Evolutionary conservation across 2,888 invertebrate genomes (phyloP).

Genomic region (Cantharis nigra): DNA sequence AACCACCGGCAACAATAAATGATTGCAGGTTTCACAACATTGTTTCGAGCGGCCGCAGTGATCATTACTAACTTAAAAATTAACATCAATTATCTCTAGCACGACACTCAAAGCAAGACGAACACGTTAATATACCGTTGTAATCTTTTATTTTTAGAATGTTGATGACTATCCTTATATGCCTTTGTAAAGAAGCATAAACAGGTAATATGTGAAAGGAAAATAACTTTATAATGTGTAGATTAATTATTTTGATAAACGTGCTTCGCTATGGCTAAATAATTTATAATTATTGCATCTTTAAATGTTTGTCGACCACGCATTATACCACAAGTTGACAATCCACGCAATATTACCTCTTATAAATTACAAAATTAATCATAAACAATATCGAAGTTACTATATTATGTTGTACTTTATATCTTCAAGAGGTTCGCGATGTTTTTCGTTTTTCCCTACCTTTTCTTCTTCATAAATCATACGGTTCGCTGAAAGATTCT

Average conservation of each 20-base stretch:
- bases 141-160: background rate
- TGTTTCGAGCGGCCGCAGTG: background rate
- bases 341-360: background rate
- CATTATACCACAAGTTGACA: background rate
- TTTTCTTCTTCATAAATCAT: background rate
- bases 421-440: background rate
- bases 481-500: too few relatives aligned
- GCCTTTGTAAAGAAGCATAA: background rate
- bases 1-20: slow-evolving; percentile 4
- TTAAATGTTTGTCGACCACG: background rate
- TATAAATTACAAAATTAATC: background rate
- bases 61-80: background rate
- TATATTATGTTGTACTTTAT: background rate
- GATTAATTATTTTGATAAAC: background rate
- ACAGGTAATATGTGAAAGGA: background rate
- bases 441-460: background rate
- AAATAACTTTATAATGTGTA: background rate
- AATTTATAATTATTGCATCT: background rate
- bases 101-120: background rate
- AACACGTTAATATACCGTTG: slow-evolving; percentile 1
- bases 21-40: slow-evolving; percentile 5
- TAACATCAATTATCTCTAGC: background rate
- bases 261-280: background rate
- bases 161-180: background rate
- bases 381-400: background rate